These are phyloP conservation scores for Microchrysa polita DNA, from an alignment of 2,888 invertebrate genomes.

Conservation along the genomic window DNA sequence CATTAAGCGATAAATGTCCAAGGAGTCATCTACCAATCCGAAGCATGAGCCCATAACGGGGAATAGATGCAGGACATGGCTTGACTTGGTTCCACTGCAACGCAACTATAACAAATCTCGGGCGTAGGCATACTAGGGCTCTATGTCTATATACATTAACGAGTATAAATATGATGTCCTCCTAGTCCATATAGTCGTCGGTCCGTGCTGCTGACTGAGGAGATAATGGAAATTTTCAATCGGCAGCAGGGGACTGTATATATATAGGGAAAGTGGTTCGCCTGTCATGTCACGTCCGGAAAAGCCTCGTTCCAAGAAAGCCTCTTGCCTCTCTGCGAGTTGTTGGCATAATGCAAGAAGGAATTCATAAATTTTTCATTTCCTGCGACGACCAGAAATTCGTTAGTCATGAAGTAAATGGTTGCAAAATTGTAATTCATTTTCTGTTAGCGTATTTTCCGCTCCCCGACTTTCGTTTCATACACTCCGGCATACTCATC, in stretches of 20 bases:
- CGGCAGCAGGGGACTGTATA: not conserved
- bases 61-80: no score
- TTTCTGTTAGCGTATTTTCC: constrained; percentile 38
- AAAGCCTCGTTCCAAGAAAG: constrained; percentile 8
- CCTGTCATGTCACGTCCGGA: constrained; percentile 9
- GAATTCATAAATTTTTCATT: constrained; percentile 50
- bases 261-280: constrained; percentile 8
- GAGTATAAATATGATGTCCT: no score
- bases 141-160: no score
- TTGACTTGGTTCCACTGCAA: no score
- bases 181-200: no score
- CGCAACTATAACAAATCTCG: no score
- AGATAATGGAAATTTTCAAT: constrained; percentile 26
- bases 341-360: constrained; percentile 46
- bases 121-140: no score
- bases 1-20: not conserved
- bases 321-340: not conserved
- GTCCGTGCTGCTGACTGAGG: not conserved
- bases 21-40: not conserved
- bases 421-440: constrained; percentile 47
- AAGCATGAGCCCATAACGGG: not conserved
- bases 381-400: constrained; percentile 48
- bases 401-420: constrained; percentile 38
- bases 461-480: not conserved
- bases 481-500: no score